Conservation (phyloP, 1,140 invertebrate species). For the Drosophila lini region DNA sequence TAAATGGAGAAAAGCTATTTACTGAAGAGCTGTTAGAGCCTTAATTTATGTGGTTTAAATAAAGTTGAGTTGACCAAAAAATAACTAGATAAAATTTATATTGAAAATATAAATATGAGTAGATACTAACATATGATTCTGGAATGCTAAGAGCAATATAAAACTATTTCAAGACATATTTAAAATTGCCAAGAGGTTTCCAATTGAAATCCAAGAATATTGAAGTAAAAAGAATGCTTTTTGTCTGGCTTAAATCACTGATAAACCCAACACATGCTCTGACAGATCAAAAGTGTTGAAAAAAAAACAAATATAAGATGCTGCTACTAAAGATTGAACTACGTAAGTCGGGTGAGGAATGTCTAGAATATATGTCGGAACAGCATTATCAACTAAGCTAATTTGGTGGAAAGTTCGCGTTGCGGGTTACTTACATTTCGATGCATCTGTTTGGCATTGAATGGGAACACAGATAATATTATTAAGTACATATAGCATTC, state of each 20-base stretch:
- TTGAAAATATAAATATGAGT: neutral
- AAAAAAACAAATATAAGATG: neutral
- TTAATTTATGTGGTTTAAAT: neutral
- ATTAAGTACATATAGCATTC: conserved; percentile 19
- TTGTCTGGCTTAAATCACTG: neutral
- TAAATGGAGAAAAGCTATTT: neutral
- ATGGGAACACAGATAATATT: conserved; percentile 70
- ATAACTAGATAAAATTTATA: too few species aligned
- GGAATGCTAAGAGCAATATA: neutral
- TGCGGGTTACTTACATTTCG: conserved; percentile 73
- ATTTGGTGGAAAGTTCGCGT: conserved; percentile 28
- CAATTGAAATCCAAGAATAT: neutral
- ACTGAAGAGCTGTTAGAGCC: neutral
- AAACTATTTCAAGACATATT: neutral
- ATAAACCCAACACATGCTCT: conserved; percentile 18
- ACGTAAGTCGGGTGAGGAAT: conserved; percentile 27
- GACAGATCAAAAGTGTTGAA: conserved; percentile 5
- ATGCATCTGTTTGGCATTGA: conserved; percentile 79
- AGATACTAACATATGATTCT: too few species aligned
- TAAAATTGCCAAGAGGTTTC: neutral
- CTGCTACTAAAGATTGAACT: conserved; percentile 23
- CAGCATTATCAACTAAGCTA: conserved; percentile 34
- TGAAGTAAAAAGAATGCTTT: neutral
- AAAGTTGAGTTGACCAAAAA: neutral
- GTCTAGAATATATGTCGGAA: conserved; percentile 13